Evolutionary conservation across 2,113 vertebrate species (phyloP), one percentile per base, ranked within the genome.

Genomic region (Murina feae): DNA sequence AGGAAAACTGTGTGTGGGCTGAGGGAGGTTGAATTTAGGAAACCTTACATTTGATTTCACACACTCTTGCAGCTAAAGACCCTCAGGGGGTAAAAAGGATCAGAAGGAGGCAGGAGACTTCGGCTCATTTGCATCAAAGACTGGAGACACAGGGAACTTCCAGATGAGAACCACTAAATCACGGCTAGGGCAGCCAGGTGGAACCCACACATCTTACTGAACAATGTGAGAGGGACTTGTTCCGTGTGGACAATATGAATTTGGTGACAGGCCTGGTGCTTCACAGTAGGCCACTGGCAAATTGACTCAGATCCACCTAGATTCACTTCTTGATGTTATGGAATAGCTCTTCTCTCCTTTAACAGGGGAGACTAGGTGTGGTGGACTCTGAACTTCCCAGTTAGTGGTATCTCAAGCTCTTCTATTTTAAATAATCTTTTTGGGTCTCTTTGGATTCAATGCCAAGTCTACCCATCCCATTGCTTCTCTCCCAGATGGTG

Each of bases 1-100:
- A 89, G 86, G 58, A 86, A 86, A 72, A 37, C 63, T 49, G 65
- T 94, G 42, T 94, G 95, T 91, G 55, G 96, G 86, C 44, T 58
- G 51, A 76, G 55, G 37, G 88, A 90, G 53, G 60, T 78, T 92
- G 91, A 84, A 86, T 89, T 87, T 47, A 89, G 89, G 89, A 90
- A 90, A 55, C 37, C 80, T 92, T 65, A n/a, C 17, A 6, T 92
- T 91, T 93, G 79, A 82, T 85, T 78, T 53, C 25, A 10, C 5
- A 49, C 16, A 30, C 8, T 86, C 60, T 72, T 81, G 42, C 17
- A 91, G 80, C 75, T 74, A n/a, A n/a, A 60, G 94, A 93, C 51
- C 25, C 51, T 96, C 37, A 30, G n/a, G 10, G 81, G 66, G 39
- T 47, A 80, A 83, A 86, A 91, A n/a, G 49, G 30, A 53, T 69